Evolutionary conservation across 1,140 invertebrate species (phyloP), one percentile per base, ranked within the genome.

Genomic region (Anastrepha ludens): DNA sequence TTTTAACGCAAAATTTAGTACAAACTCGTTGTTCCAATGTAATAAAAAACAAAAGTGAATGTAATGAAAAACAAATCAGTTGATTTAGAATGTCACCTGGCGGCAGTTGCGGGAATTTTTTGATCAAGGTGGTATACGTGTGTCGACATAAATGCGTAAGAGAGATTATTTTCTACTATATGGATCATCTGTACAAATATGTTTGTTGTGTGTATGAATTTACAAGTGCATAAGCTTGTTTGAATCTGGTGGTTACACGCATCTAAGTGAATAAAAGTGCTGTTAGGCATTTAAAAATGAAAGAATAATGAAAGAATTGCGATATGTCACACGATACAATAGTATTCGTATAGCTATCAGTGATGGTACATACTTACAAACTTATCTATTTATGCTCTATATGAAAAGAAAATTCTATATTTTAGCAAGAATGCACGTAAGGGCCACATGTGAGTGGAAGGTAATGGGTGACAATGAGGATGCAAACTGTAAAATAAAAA

Each of bases 201-300:
- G 8, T 39, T 29, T 62, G 6, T 29, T 67, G 29, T 67, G 11
- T 39, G 17, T 39, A 29, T 39, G 17, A 5, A 15, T 74, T 3
- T n/a, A 81, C 47, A 44, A 11, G 55, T 81, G 20, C 47, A 81
- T 55, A 81, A 55, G 47, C 47, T 55, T 81, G 47, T 47, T 11
- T 20, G 47, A 17, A 41, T 81, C 74, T 29, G 47, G n/a, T 55
- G 55, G 29, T 81, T 81, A 81, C 55, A 81, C 47, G 74, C 74
- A 81, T 81, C 41, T 81, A 81, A 81, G 74, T 81, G 74, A 81
- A 81, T 81, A 81, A 50, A 81, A 81, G 50, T 81, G 74, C 47
- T 41, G 41, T 50, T 81, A 55, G 74, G 74, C 74, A 81, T 81
- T 55, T 81, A 81, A 50, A 81, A 81, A 55, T 58, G 74, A 81